Percentiles rank a stretch among this genome's conserved stretches.
These are phyloP conservation scores for Julus scanicus DNA, from an alignment of 2,888 invertebrate species.

Conservation along the genomic window DNA sequence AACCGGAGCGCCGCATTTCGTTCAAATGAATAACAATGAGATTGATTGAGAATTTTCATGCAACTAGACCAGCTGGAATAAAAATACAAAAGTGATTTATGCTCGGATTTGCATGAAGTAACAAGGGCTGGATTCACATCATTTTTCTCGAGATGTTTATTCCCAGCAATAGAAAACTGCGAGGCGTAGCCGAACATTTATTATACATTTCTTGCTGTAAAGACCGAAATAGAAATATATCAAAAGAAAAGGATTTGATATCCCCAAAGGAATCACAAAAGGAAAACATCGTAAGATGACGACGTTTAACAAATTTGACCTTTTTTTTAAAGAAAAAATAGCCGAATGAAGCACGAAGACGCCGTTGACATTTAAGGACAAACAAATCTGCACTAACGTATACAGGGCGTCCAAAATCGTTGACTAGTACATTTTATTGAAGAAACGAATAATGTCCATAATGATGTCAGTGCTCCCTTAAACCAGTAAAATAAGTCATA, in stretches of 20 bases:
- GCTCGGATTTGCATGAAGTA: constrained; percentile 27
- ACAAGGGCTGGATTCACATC: constrained; percentile 22
- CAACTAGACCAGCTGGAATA: constrained; percentile 33
- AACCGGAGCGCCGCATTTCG: constrained; percentile 28
- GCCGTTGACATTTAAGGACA: neutral
- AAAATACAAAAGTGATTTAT: constrained; percentile 33
- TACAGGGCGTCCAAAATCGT: neutral
- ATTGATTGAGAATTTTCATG: constrained; percentile 33
- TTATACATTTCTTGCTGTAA: constrained; percentile 4
- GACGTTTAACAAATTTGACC: constrained; percentile 33
- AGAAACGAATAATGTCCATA: no score
- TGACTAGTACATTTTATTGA: no score
- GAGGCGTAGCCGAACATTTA: constrained; percentile 28
- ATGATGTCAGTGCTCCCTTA: no score
- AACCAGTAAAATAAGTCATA: no score
- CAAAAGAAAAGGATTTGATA: constrained; percentile 31
- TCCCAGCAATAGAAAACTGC: constrained; percentile 21
- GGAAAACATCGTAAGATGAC: constrained; percentile 26
- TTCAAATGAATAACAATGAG: constrained; percentile 33
- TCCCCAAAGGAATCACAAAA: constrained; percentile 15
- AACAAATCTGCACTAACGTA: neutral
- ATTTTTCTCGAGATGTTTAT: constrained; percentile 33
- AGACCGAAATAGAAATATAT: constrained; percentile 33
- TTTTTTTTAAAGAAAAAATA: neutral
- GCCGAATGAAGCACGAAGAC: neutral